Evolutionary conservation across 2,113 vertebrate genomes (phyloP), one percentile per base, ranked within the genome.

Genomic region (Nestor notabilis): DNA sequence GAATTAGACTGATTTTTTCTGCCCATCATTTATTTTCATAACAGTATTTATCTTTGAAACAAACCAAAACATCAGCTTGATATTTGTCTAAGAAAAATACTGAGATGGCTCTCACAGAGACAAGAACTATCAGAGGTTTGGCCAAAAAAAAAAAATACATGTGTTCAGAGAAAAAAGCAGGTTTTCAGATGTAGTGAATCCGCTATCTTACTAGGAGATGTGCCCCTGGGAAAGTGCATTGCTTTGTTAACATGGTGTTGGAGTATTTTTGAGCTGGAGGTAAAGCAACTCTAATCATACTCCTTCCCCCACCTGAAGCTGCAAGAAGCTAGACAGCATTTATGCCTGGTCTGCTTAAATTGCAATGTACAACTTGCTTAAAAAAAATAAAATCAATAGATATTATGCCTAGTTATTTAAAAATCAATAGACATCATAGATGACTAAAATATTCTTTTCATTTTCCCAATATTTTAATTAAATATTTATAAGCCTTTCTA

Each of bases 371-470:
- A 61, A 35, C 33, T 64, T 64, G 23, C 88, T 83, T 37, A n/a
- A 52, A 91, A 77, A 88, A 91, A 80, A 43, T 23, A 65, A 86
- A 95, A 95, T 90, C 85, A 8, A 96, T 71, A 87, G 46, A 60
- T 15, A 60, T 84, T 93, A 86, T 31, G 41, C 37, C 31, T 60
- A 78, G 89, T 82, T 92, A 89, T 21, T 84, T 87, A 81, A 89
- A 96, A 97, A 96, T 93, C 95, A 90, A 95, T 71, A 70, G 27
- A 63, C 41, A 72, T 69, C 76, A 82, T 1, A 89, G 68, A 89
- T 35, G 5, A 90, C 74, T 83, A 94, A 90, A 94, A 83, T 60
- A 89, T 86, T 91, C 44, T 92, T 95, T 94, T 93, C 50, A 94
- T 97, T 96, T 88, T 88, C 50, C 71, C 50, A 76, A 53, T 92